These are phyloP conservation scores for Aplysina aerophoba DNA, from an alignment of 37 sponge, comb jelly and placozoan genomes.

Conservation along the genomic window DNA sequence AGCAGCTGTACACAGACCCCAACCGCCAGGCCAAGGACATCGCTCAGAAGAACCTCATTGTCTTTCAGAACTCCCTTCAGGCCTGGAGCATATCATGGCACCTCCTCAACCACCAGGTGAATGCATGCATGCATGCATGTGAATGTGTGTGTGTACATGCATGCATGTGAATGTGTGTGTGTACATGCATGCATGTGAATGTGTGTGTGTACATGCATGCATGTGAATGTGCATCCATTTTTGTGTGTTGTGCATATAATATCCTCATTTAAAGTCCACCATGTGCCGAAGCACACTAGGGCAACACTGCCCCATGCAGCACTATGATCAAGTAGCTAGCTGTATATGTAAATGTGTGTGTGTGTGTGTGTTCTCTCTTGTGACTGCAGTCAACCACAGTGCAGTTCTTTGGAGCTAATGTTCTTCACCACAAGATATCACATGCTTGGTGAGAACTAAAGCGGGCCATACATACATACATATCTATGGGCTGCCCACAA, in stretches of 20 bases:
- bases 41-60: constrained; percentile 67
- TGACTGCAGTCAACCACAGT: constrained; percentile 23
- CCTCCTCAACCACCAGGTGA: constrained; percentile 63
- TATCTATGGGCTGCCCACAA: not conserved
- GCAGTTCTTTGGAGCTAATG: constrained; percentile 72
- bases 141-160: constrained; percentile 3
- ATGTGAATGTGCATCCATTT: not conserved
- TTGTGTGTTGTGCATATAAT: constrained; percentile 9
- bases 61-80: constrained; percentile 43
- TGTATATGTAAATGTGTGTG: constrained; percentile 20
- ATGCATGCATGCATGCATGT: not conserved
- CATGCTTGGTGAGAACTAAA: constrained; percentile 60
- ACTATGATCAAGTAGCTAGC: no score
- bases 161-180: constrained; percentile 7
- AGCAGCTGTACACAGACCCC: constrained; percentile 65
- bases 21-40: constrained; percentile 22
- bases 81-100: constrained; percentile 67
- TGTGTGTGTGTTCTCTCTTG: constrained; percentile 6
- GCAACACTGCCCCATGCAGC: no score
- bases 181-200: constrained; percentile 3
- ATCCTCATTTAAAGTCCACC: no score
- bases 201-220: not conserved
- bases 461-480: not conserved
- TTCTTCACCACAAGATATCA: constrained; percentile 57
- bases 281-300: no score